Evolutionary conservation across 2,113 vertebrate species (phyloP), one percentile per base, ranked within the genome.

Genomic region (Microcebus ravelobensis): DNA sequence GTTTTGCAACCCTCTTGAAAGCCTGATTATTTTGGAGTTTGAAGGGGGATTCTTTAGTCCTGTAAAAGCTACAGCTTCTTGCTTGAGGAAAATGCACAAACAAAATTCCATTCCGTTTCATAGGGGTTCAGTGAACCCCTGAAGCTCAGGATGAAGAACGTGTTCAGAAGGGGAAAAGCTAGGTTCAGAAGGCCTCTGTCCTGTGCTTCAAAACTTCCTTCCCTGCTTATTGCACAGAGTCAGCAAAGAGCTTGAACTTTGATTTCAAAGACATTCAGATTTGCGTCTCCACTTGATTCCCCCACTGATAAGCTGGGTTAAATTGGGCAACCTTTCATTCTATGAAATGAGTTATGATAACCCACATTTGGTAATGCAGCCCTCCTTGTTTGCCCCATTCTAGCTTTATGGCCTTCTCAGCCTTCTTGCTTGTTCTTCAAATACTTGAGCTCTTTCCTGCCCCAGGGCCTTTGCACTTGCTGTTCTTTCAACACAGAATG

Each of bases 31-130:
- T 76, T 81, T 70, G 27, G 10, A 80, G 55, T 70, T 96, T 65
- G n/a, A 31, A 20, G 61, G 42, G 36, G 17, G 39, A 29, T 45
- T 36, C 17, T 34, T 50, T 68, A 80, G 34, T 86, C n/a, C 63
- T 61, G 15, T 88, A 55, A 73, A 87, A 82, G 18, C 48, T 13
- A 31, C 61, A 45, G n/a, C 59, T 86, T 79, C 39, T 81, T 91
- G 12, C 59, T 94, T 0, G 31, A 85, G 65, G 81, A 73, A 87
- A 94, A 87, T 48, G 31, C 80, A 87, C 67, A 85, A 63, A 85
- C 39, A 21, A 77, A 95, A 84, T 94, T 85, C 67, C 79, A 73
- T 89, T 95, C 86, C 79, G 36, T 88, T 95, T 77, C 68, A 59
- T 71, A 93, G 17, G 59, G 73, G 73, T 61, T 92, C 96, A 76